Evolutionary conservation across 2,797 vertebrate species (phyloP), one percentile per base, ranked within the genome.

Genomic region (Esox lucius): DNA sequence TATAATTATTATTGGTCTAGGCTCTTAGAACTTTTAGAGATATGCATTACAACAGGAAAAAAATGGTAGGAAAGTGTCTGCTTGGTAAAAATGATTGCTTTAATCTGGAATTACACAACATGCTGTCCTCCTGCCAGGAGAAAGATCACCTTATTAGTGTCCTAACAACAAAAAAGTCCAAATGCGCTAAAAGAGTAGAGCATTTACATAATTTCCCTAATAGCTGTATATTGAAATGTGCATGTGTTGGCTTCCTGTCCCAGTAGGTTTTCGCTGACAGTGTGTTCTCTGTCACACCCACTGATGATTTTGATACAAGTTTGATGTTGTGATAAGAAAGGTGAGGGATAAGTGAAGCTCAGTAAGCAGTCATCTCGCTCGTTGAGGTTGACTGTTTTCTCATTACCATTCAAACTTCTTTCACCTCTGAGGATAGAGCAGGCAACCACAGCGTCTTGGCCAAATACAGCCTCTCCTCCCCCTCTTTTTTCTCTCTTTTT

Each of bases 321-420:
- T 46, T 46, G 42, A 13, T 75, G 48, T 80, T 79, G 68, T 70
- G 88, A 91, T 88, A 91, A 87, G 79, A 35, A 72, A 83, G 82
- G 77, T 78, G 53, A 81, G 81, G 86, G 90, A 92, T 88, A 90
- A 88, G 87, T 81, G 70, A 78, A 69, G 79, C 85, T 78, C 46
- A 48, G 75, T 53, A 64, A 66, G 64, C 80, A 82, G 77, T 84
- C 78, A 76, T 76, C 76, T 81, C 19, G 39, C 39, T 42, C 39
- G 39, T 64, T 80, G 85, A 80, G 79, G 81, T 81, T 82, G 80
- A 59, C 56, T 16, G 5, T 77, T 88, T 91, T 91, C 83, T 90
- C 89, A 79, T 87, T 78, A 85, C 78, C 79, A 75, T 87, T 85
- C 84, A 78, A 79, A 85, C 79, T 68, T 87, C 77, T 73, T 48